These are phyloP conservation scores for Phalangium opilio DNA, from an alignment of 2,888 invertebrate species.

Conservation along the genomic window DNA sequence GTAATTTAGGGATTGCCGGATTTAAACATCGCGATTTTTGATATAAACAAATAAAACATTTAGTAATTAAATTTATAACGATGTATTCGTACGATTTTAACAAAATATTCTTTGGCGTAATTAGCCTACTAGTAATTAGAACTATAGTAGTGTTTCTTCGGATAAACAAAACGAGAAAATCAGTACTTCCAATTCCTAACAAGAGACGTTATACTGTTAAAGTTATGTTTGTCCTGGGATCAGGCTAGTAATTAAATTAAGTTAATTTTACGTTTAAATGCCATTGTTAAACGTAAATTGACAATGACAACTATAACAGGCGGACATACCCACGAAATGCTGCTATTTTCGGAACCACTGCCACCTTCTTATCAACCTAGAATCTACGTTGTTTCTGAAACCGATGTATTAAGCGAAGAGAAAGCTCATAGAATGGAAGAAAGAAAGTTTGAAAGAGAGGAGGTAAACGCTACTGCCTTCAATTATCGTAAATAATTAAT, in stretches of 20 bases:
- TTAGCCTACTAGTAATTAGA: too few species aligned
- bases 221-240: conserved; percentile 11
- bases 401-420: conserved; percentile 55
- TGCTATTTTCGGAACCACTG: conserved; percentile 45
- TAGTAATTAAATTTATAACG: too few species aligned
- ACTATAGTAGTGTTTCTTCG: too few species aligned
- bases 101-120: too few species aligned
- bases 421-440: conserved; percentile 39
- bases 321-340: conserved; percentile 90
- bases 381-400: conserved; percentile 58
- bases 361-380: conserved; percentile 51
- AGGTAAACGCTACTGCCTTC: conserved; percentile 19
- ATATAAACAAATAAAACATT: too few species aligned
- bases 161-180: too few species aligned
- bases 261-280: neutral
- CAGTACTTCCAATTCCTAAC: too few species aligned
- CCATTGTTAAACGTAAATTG: too few species aligned
- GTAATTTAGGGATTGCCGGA: too few species aligned
- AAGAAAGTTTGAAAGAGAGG: conserved; percentile 28
- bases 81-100: too few species aligned
- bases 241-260: conserved; percentile 5
- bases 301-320: too few species aligned
- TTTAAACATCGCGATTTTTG: too few species aligned
- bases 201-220: conserved; percentile 1
- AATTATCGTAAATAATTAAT: conserved; percentile 8